Evolutionary conservation across 1,140 invertebrate species (phyloP).

Genomic region (Zaprionus taronus): DNA sequence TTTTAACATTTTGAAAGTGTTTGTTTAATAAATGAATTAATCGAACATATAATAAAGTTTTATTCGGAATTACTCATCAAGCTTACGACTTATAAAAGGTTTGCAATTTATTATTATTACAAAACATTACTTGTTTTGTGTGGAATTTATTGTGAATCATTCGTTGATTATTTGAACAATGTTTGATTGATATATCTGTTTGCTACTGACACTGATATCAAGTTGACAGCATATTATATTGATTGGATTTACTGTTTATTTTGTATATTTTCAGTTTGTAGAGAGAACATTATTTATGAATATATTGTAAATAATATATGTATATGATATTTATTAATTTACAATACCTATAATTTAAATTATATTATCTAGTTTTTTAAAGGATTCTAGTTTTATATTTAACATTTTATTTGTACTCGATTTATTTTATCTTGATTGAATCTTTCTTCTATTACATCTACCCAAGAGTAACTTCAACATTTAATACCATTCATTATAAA

Average conservation of each 20-base stretch:
- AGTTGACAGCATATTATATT: background rate
- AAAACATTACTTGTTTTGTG: constrained; percentile 3
- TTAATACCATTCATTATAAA: too few species aligned
- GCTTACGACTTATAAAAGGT: background rate
- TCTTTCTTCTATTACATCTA: background rate
- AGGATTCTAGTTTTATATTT: background rate
- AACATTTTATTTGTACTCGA: background rate
- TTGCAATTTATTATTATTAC: background rate
- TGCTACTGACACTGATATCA: background rate
- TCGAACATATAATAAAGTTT: background rate
- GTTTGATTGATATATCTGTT: constrained; percentile 38
- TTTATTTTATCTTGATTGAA: background rate
- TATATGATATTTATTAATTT: too few species aligned
- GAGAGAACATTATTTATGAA: background rate
- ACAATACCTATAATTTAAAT: too few species aligned
- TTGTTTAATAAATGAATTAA: background rate
- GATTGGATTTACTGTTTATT: background rate
- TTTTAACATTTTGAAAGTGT: background rate
- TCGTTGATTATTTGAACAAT: constrained; percentile 10
- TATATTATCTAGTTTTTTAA: background rate
- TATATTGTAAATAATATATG: too few species aligned
- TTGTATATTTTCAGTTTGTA: background rate
- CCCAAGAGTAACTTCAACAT: background rate
- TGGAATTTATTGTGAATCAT: constrained; percentile 25
- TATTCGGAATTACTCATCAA: constrained; percentile 28